phyloP scores from a whole-genome alignment of 2,888 invertebrate genomes.

The Pegoplata infirma region DNA sequence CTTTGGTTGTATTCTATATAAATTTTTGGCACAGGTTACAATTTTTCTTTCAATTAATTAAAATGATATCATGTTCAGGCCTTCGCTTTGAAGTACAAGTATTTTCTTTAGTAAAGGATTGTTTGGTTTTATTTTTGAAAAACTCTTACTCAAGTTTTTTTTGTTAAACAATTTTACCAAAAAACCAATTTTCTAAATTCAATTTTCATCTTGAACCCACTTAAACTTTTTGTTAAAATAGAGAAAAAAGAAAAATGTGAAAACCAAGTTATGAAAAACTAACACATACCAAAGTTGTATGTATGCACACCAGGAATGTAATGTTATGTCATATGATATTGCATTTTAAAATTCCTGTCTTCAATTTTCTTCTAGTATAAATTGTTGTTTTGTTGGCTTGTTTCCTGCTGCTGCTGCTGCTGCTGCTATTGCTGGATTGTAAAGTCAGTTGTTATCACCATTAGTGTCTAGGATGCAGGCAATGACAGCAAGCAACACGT shows the following conservation, averaged over 20 bases:
- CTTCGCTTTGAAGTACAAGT: neutral
- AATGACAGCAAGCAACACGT: conserved; percentile 46
- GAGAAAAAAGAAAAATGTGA: conserved; percentile 23
- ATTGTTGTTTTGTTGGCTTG: neutral
- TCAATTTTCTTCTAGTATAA: neutral
- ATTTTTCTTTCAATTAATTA: conserved; percentile 53
- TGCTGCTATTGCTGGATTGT: conserved; percentile 4
- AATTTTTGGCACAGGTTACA: neutral
- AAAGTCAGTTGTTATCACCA: conserved; percentile 46
- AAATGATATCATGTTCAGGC: conserved; percentile 53
- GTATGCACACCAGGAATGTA: conserved; percentile 1
- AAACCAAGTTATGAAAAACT: conserved; percentile 49
- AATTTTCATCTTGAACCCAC: conserved; percentile 61
- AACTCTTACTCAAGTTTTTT: conserved; percentile 7
- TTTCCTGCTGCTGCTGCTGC: conserved; percentile 1
- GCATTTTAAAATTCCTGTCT: conserved; percentile 45
- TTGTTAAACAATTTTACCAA: conserved; percentile 37
- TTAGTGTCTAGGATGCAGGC: conserved; percentile 37
- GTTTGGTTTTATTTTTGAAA: conserved; percentile 25
- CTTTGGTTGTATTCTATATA: neutral
- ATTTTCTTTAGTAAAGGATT: conserved; percentile 5
- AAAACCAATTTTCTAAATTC: conserved; percentile 59
- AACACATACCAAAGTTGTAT: neutral
- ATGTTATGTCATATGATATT: conserved; percentile 40
- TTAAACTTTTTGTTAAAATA: conserved; percentile 50